phyloP scores from a whole-genome alignment of 2,888 invertebrate species.

The Hemaris fuciformis region DNA sequence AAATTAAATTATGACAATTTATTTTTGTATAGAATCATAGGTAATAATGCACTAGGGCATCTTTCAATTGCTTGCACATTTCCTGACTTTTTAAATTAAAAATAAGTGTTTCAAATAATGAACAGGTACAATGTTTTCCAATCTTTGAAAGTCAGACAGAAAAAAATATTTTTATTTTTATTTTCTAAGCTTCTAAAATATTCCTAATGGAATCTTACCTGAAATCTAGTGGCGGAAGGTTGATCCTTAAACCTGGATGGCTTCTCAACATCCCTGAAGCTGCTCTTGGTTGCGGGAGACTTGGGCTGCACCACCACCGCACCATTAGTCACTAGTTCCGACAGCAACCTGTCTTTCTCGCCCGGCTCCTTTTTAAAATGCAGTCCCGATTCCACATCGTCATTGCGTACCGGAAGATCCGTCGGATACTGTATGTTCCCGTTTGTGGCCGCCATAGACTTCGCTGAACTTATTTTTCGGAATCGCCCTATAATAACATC shows the following conservation, averaged over 20 bases:
- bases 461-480: conserved; percentile 77
- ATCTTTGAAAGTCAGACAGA: too few species aligned
- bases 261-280: conserved; percentile 83
- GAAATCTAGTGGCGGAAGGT: conserved; percentile 83
- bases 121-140: too few species aligned
- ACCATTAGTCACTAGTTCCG: conserved; percentile 45
- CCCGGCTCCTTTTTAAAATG: conserved; percentile 54
- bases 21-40: too few species aligned
- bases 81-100: too few species aligned
- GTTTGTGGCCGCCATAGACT: conserved; percentile 78
- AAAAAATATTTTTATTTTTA: too few species aligned
- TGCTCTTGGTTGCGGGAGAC: conserved; percentile 79
- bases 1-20: too few species aligned
- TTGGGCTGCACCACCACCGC: conserved; percentile 38
- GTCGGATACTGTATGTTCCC: conserved; percentile 72
- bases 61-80: too few species aligned
- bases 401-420: conserved; percentile 49
- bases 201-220: conserved; percentile 57
- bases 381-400: conserved; percentile 65
- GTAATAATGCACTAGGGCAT: too few species aligned
- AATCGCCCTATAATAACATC: conserved; percentile 77
- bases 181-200: neutral
- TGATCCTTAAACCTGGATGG: conserved; percentile 83
- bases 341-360: conserved; percentile 59
- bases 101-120: too few species aligned